Base-by-base conservation (phyloP, 2,797 vertebrate genomes). In the Aphelocoma californica region DNA sequence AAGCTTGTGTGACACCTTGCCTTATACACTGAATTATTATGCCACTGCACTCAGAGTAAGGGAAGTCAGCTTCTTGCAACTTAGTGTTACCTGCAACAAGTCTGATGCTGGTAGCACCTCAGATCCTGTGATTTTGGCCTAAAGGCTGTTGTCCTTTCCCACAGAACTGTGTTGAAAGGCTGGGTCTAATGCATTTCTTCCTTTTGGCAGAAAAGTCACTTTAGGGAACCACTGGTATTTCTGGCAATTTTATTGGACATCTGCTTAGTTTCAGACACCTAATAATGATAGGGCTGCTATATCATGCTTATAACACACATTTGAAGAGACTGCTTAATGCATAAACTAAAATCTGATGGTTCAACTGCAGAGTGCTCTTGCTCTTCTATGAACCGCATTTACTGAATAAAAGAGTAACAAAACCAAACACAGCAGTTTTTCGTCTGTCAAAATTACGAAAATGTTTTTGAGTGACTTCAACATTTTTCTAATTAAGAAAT, bases 301-400 rank as follows among this genome's bases (percentile, higher is more conserved):
- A 60, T 42, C 42, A 25, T 10, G 2, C 18, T 70, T 84, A 16
- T 16, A 77, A 42, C 3, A 62, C 7, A 64, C 18, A 20, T 70
- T 67, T 73, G 48, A 82, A 77, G 34, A 62, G 34, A 29, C 19
- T 54, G 25, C 38, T 73, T 62, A 79, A 38, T 12, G 6, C 20
- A 50, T 18, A 50, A 78, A 56, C 12, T 86, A 31, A 78, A 92
- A 71, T 17, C 29, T 74, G 69, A 48, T 5, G 12, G 47, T 58
- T 90, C 32, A 77, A 10, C 24, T 60, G 28, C 48, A 73, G n/a
- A 0, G 0, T 23, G 12, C 26, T 78, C 40, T 32, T 18, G 14
- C 31, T 57, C 10, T 75, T 92, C 70, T 73, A 42, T 18, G 50
- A 72, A 72, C 40, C 47, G 12, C 32, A 45, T 58, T 58, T 74